Conservation (phyloP, 2,113 vertebrate species). For the Pelusios castaneus region DNA sequence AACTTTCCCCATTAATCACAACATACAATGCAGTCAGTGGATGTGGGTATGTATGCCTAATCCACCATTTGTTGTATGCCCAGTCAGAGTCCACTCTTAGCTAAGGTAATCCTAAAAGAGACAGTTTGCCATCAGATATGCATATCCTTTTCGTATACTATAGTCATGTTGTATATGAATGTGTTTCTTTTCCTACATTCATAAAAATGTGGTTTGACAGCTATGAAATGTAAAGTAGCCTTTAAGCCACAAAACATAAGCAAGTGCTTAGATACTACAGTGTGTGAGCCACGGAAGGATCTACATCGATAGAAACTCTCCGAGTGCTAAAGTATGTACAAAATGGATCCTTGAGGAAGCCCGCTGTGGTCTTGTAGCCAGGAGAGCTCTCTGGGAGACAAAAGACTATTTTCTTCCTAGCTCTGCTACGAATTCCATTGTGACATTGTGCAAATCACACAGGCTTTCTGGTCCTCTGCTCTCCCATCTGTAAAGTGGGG, state of each 20-base stretch:
- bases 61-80: background rate
- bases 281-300: background rate
- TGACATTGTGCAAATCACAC: background rate
- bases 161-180: fast-evolving
- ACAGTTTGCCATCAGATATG: background rate
- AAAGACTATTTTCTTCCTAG: background rate
- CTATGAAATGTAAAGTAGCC: fast-evolving
- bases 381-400: fast-evolving
- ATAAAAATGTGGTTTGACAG: fast-evolving
- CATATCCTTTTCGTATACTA: background rate
- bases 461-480: background rate
- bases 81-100: background rate
- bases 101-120: background rate
- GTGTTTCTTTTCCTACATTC: fast-evolving
- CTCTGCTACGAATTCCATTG: background rate
- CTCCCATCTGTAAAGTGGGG: background rate
- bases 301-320: fast-evolving
- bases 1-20: fast-evolving
- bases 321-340: fast-evolving
- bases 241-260: fast-evolving
- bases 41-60: fast-evolving
- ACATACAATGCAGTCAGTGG: fast-evolving
- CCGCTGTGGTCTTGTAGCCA: fast-evolving
- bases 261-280: fast-evolving
- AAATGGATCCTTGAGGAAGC: fast-evolving